phyloP scores from a whole-genome alignment of 2,888 invertebrate genomes.

The Helobdella robusta region DNA sequence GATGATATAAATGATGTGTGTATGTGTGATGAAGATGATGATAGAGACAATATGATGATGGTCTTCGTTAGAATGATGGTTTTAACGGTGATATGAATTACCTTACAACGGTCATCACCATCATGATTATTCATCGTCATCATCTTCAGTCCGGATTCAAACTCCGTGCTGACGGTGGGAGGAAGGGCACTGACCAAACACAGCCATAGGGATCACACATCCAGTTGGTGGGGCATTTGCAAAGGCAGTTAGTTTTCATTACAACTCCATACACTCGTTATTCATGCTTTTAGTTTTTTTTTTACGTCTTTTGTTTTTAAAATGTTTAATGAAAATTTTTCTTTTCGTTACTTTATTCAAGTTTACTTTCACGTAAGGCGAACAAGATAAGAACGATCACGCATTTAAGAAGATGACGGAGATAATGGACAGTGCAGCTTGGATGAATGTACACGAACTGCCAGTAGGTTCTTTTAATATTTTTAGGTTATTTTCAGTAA shows the following conservation, averaged over 20 bases:
- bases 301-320: not conserved
- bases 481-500: not conserved
- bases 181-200: constrained; percentile 47
- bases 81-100: not conserved
- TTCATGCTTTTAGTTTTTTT: constrained; percentile 2
- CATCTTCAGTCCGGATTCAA: constrained; percentile 28
- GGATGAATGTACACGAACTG: constrained; percentile 48
- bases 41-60: too few species aligned
- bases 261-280: not conserved
- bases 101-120: not conserved
- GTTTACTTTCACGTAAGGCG: constrained; percentile 35
- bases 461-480: constrained; percentile 39
- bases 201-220: constrained; percentile 42
- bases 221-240: constrained; percentile 46
- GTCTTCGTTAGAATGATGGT: not conserved
- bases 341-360: constrained; percentile 3
- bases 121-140: not conserved
- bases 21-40: not conserved
- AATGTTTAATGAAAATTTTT: constrained; percentile 11
- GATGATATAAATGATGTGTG: not conserved
- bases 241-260: constrained; percentile 42
- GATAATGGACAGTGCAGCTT: constrained; percentile 44
- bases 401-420: constrained; percentile 40
- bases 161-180: constrained; percentile 42
- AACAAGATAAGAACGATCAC: constrained; percentile 44